Conservation (phyloP, 2,888 invertebrate genomes). For the Drosophila recens region DNA sequence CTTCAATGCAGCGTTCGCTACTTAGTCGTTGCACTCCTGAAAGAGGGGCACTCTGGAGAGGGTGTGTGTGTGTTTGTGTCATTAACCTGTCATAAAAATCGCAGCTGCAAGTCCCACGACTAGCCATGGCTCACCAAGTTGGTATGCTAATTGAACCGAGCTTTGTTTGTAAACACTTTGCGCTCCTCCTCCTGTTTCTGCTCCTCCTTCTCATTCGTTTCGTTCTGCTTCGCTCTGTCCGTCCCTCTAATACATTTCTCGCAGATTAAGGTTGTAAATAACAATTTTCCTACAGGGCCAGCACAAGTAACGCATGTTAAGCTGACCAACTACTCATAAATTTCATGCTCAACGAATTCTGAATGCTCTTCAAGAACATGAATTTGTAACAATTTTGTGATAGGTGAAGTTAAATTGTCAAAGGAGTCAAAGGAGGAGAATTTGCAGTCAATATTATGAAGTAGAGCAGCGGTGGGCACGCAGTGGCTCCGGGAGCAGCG, state of each 20-base stretch:
- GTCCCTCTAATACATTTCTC: slow-evolving; percentile 76
- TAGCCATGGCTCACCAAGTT: slow-evolving; percentile 62
- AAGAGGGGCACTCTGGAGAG: background rate
- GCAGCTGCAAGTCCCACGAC: slow-evolving; percentile 58
- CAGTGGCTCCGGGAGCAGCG: too few relatives aligned
- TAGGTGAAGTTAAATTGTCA: background rate
- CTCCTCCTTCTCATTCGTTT: background rate
- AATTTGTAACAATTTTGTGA: background rate
- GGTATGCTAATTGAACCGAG: slow-evolving; percentile 75
- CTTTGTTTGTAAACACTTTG: slow-evolving; percentile 76
- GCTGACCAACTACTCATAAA: background rate
- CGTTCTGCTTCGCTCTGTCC: slow-evolving; percentile 44
- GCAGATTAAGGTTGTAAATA: slow-evolving; percentile 78
- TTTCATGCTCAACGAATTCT: background rate
- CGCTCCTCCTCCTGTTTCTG: slow-evolving; percentile 9
- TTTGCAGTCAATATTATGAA: too few relatives aligned
- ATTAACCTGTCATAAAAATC: slow-evolving; percentile 81
- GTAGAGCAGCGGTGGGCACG: too few relatives aligned
- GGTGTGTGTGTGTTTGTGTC: slow-evolving; percentile 46
- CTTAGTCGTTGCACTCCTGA: slow-evolving; percentile 40
- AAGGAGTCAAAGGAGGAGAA: too few relatives aligned
- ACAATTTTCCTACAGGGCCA: slow-evolving; percentile 58
- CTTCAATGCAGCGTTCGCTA: slow-evolving; percentile 6
- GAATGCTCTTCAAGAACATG: slow-evolving; percentile 19
- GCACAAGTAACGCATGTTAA: slow-evolving; percentile 50